A percentile compares a stretch with the other conserved stretches of the same genome.
Evolutionary conservation across 2,113 vertebrate genomes (phyloP).

Genomic region (Heterotilapia buettikoferi): DNA sequence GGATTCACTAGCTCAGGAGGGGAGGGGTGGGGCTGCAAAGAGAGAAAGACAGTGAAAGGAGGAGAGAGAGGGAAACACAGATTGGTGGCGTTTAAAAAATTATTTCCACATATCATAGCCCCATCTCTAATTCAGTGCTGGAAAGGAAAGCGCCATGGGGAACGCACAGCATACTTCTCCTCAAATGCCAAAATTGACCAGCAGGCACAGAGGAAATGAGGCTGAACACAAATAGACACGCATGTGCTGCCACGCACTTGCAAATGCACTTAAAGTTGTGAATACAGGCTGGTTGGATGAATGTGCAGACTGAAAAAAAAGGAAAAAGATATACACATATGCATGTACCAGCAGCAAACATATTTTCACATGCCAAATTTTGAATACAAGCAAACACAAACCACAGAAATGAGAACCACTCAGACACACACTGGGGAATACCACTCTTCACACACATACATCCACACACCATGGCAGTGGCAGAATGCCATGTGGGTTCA

Average conservation of each 20-base stretch:
- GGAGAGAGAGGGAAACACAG: constrained; percentile 26
- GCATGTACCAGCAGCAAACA: constrained; percentile 20
- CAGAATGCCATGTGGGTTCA: constrained; percentile 83
- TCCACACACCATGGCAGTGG: constrained; percentile 68
- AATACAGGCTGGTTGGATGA: constrained; percentile 4
- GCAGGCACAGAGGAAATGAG: constrained; percentile 65
- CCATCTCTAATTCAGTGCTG: constrained; percentile 65
- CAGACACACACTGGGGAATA: constrained; percentile 42
- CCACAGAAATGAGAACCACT: constrained; percentile 32
- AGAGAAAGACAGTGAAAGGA: background rate
- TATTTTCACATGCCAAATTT: constrained; percentile 39
- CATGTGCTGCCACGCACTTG: background rate
- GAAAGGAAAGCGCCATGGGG: constrained; percentile 48
- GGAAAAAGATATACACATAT: background rate
- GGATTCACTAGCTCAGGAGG: constrained; percentile 69
- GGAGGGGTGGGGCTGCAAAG: background rate
- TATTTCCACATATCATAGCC: constrained; percentile 65
- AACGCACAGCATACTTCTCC: constrained; percentile 50
- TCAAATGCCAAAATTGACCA: constrained; percentile 69
- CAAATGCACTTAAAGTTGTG: background rate
- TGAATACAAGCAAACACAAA: constrained; percentile 22
- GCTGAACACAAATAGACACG: constrained; percentile 50
- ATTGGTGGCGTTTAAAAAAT: constrained; percentile 64
- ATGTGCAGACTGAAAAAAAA: background rate
- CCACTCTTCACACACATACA: constrained; percentile 49